Base-by-base conservation (phyloP, 2,797 vertebrate species). In the Loriculus beryllinus region DNA sequence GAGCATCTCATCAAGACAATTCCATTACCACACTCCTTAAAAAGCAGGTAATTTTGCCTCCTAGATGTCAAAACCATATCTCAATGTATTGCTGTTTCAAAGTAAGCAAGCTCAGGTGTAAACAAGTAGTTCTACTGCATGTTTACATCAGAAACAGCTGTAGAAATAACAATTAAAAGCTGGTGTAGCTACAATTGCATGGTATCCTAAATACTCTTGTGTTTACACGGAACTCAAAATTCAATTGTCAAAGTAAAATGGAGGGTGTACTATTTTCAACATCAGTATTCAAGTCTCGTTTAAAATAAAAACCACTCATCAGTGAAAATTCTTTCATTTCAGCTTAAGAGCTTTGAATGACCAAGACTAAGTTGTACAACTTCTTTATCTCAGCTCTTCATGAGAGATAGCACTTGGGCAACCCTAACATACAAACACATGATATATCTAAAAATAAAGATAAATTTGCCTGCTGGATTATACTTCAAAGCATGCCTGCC, bases 361-460 rank as follows among this genome's bases (percentile, higher is more conserved):
- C 64, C 60, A 88, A 52, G 78, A 76, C 39, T 19, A 42, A 69
- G 26, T 25, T 51, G 51, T 80, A 65, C 29, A 47, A 80, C 54
- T 79, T 82, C 62, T 60, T 33, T 40, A 91, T 43, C 63, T 95
- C 82, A 48, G 40, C 22, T 76, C 85, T 17, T 71, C 59, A 83
- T 37, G 65, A 82, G 65, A 91, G 60, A 67, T 8, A 25, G 35
- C 63, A 76, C 87, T 52, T 60, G 33, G 60, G 75, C 60, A 94
- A 64, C 56, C 45, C 74, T 57, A 86, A 79, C 3, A 69, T 6
- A 82, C 45, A 93, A 91, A 93, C 0, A 4, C 40, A 74, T 14
- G 51, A 49, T 51, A 31, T 6, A 86, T 18, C 89, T 88, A 91
- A 95, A 96, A 95, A 72, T 77, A 91, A 86, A 93, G 63, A 68